phyloP scores from a whole-genome alignment of 2,797 vertebrate genomes.

The Megalops cyprinoides region DNA sequence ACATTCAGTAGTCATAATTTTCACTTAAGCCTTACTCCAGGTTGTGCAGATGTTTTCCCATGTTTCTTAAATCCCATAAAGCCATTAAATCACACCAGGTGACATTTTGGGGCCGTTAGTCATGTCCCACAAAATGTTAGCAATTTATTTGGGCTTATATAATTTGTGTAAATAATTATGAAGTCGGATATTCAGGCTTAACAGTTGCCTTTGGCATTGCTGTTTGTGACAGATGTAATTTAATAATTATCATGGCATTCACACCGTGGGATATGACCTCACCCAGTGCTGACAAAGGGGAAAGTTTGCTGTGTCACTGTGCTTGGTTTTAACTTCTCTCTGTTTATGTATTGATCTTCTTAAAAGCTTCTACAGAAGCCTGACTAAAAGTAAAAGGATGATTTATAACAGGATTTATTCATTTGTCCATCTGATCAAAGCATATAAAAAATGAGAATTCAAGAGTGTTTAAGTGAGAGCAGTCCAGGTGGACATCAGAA shows the following conservation, averaged over 20 bases:
- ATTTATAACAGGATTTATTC: not conserved
- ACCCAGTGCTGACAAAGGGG: not conserved
- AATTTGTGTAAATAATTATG: too few species aligned
- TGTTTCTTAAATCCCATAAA: too few species aligned
- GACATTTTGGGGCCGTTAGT: not conserved
- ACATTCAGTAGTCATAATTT: too few species aligned
- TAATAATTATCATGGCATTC: not conserved
- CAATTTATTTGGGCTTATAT: not conserved
- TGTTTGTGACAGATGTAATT: not conserved
- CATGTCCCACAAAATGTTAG: not conserved
- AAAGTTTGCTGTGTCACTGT: not conserved
- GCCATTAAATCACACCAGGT: not conserved
- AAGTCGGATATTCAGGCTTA: too few species aligned
- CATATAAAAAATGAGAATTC: too few species aligned
- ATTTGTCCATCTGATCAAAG: too few species aligned
- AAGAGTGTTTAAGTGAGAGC: not conserved
- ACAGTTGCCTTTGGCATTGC: too few species aligned
- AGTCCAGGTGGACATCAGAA: not conserved
- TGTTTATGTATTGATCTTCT: not conserved
- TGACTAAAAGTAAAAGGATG: conserved; percentile 15
- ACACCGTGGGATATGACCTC: too few species aligned
- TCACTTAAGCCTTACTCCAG: too few species aligned
- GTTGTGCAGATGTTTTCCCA: too few species aligned
- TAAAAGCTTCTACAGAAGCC: not conserved
- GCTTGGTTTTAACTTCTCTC: not conserved